Evolutionary conservation across 1,140 invertebrate genomes (phyloP).

Genomic region (Bombus breviceps): DNA sequence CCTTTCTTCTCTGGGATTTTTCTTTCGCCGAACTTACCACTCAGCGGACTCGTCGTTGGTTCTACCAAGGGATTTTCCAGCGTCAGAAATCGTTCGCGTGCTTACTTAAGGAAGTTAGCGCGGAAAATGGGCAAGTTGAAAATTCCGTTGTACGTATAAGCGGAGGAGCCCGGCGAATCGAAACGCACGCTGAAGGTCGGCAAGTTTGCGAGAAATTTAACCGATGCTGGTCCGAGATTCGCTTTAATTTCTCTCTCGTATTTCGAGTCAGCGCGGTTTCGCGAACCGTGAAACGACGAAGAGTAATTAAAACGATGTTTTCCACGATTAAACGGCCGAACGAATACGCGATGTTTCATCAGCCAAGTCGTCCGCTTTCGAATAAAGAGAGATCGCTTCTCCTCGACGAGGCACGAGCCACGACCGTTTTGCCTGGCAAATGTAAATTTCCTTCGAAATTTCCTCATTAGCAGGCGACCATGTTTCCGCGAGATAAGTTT

Average conservation of each 20-base stretch:
- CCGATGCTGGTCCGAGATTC: not conserved
- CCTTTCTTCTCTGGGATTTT: not conserved
- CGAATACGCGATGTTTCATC: not conserved
- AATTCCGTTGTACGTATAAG: not conserved
- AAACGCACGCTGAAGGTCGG: not conserved
- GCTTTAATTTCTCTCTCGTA: not conserved
- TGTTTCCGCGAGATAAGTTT: slow-evolving; percentile 2
- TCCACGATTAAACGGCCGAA: slow-evolving; percentile 11
- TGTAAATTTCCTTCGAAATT: slow-evolving; percentile 43
- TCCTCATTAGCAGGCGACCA: slow-evolving; percentile 15
- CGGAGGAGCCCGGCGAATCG: too few relatives aligned
- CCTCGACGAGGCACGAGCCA: too few relatives aligned
- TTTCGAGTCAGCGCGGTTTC: not conserved
- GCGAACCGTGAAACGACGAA: not conserved
- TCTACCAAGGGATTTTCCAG: not conserved
- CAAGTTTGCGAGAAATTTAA: not conserved
- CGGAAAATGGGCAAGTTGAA: slow-evolving; percentile 21
- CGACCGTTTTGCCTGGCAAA: not conserved
- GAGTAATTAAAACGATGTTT: slow-evolving; percentile 31
- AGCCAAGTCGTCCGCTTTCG: not conserved
- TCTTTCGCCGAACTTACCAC: not conserved
- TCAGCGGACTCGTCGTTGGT: not conserved
- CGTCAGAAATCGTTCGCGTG: not conserved
- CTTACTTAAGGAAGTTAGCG: slow-evolving; percentile 6
- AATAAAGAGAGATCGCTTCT: not conserved